Conservation (phyloP, 2,888 invertebrate species). For the Carpatolechia fugitivella region DNA sequence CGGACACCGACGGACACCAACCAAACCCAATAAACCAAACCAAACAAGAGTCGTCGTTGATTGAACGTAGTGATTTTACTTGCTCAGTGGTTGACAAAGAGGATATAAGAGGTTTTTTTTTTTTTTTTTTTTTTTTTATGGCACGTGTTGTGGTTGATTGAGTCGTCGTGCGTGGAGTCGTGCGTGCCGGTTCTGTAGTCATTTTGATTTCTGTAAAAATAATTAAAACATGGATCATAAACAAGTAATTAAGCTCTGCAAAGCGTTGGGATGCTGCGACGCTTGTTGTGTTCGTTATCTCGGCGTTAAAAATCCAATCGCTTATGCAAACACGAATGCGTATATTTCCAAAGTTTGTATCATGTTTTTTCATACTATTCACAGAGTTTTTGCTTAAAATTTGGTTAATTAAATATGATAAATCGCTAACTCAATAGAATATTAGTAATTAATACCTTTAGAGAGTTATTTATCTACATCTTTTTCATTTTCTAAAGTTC, state of each 20-base stretch:
- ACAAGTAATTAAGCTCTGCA: slow-evolving; percentile 64
- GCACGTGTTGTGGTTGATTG: too few species aligned
- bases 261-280: slow-evolving; percentile 81
- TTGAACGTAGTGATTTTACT: too few species aligned
- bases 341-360: slow-evolving; percentile 71
- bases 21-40: too few species aligned
- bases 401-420: not conserved
- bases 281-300: slow-evolving; percentile 84
- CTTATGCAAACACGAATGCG: slow-evolving; percentile 73
- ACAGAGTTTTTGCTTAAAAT: not conserved
- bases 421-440: not conserved
- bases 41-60: too few species aligned
- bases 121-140: too few species aligned
- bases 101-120: too few species aligned
- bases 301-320: slow-evolving; percentile 76
- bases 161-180: not conserved
- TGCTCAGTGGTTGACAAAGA: too few species aligned
- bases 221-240: slow-evolving; percentile 62
- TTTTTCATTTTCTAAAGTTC: not conserved
- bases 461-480: too few species aligned
- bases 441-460: not conserved
- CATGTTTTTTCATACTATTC: not conserved
- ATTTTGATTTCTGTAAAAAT: not conserved
- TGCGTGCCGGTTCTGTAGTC: not conserved
- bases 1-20: too few species aligned